Conservation (phyloP, 2,888 invertebrate species). For the Apotomis betuletana region DNA sequence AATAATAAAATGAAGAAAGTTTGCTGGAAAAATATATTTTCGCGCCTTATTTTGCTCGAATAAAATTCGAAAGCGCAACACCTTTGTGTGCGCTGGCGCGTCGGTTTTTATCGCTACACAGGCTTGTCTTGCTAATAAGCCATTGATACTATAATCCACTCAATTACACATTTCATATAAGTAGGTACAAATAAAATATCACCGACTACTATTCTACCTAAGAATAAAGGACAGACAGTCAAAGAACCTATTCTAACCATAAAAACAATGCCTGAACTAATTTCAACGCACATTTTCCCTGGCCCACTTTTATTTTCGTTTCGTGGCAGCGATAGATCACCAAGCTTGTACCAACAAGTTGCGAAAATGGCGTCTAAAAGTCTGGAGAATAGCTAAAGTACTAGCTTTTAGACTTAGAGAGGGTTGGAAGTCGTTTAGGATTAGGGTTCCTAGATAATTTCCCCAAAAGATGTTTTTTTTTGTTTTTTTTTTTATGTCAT, state of each 20-base stretch:
- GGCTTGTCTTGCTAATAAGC: too few relatives aligned
- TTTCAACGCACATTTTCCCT: constrained; percentile 9
- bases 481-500: too few relatives aligned
- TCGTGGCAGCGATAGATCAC: constrained; percentile 26
- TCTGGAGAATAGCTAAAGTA: constrained; percentile 9
- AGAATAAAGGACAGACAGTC: constrained; percentile 2
- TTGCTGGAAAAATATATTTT: too few relatives aligned
- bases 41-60: too few relatives aligned
- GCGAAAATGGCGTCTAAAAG: constrained; percentile 13
- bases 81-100: too few relatives aligned
- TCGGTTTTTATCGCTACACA: too few relatives aligned
- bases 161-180: not conserved
- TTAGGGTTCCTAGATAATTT: not conserved
- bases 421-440: not conserved
- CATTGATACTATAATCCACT: too few relatives aligned
- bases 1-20: too few relatives aligned
- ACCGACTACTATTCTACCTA: not conserved
- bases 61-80: too few relatives aligned
- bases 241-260: constrained; percentile 22
- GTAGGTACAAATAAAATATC: not conserved
- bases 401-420: not conserved
- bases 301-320: constrained; percentile 19
- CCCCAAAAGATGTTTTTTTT: not conserved
- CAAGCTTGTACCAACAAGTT: constrained; percentile 10
- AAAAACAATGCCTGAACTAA: constrained; percentile 16